These are phyloP conservation scores for Mesorhabditis belari DNA, from an alignment of 2,888 invertebrate genomes.

Conservation along the genomic window DNA sequence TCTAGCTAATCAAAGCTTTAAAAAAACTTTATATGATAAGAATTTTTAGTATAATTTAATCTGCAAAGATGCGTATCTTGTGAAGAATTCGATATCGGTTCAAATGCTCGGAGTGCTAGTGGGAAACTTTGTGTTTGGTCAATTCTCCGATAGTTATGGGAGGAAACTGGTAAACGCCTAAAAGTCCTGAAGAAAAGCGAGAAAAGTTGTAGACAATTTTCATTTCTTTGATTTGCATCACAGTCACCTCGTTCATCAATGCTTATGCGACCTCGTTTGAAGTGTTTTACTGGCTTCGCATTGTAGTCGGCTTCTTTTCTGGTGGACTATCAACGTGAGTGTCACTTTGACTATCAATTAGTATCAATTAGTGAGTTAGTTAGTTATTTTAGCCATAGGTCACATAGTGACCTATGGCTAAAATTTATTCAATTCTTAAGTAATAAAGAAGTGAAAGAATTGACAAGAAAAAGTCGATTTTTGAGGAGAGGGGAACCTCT, in stretches of 20 bases:
- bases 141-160: slow-evolving; percentile 35
- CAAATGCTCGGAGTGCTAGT: slow-evolving; percentile 40
- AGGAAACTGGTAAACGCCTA: slow-evolving; percentile 4
- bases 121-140: slow-evolving; percentile 40
- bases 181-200: neutral
- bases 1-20: no score
- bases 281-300: slow-evolving; percentile 12
- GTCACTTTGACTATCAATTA: neutral
- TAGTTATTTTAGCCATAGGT: no score
- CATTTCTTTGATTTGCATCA: slow-evolving; percentile 10
- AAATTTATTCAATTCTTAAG: no score
- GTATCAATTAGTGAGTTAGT: neutral
- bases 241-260: slow-evolving; percentile 9
- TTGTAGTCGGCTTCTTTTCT: slow-evolving; percentile 15
- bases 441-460: no score
- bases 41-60: slow-evolving; percentile 28
- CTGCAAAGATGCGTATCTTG: slow-evolving; percentile 23
- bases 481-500: no score
- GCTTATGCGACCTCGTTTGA: slow-evolving; percentile 11
- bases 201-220: slow-evolving; percentile 8
- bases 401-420: no score
- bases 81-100: slow-evolving; percentile 29
- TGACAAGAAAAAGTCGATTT: no score
- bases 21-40: neutral
- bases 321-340: slow-evolving; percentile 19